phyloP scores from a whole-genome alignment of 2,888 invertebrate genomes.

The Dusona sp. region DNA sequence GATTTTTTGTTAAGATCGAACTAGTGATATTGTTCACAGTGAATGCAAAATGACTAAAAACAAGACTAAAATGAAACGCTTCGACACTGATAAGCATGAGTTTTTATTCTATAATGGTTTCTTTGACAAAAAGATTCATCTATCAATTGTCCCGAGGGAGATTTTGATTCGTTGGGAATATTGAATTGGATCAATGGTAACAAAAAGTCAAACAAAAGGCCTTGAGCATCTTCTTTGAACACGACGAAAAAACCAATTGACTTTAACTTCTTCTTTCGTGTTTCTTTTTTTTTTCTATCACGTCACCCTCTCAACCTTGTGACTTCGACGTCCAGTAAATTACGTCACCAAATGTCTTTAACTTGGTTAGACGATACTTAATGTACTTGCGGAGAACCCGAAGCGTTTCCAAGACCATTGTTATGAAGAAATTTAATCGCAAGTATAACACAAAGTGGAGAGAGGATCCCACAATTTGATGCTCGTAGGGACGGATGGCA shows the following conservation, averaged over 20 bases:
- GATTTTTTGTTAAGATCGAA: not conserved
- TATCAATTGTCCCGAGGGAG: too few species aligned
- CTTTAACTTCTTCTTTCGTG: slow-evolving; percentile 4
- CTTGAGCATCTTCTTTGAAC: slow-evolving; percentile 9
- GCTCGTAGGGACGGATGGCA: slow-evolving; percentile 51
- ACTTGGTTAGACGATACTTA: slow-evolving; percentile 40
- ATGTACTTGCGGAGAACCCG: slow-evolving; percentile 16
- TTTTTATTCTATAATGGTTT: not conserved
- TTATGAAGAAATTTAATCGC: slow-evolving; percentile 72
- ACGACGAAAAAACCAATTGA: not conserved
- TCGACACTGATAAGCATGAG: not conserved
- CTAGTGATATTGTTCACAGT: not conserved
- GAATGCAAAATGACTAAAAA: not conserved
- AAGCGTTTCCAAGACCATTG: slow-evolving; percentile 45
- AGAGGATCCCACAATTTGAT: slow-evolving; percentile 30
- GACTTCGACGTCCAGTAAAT: slow-evolving; percentile 22
- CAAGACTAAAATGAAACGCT: not conserved
- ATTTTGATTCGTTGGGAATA: not conserved
- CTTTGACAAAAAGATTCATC: not conserved
- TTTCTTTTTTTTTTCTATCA: slow-evolving; percentile 15
- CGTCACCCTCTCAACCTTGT: slow-evolving; percentile 2
- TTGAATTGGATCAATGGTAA: slow-evolving; percentile 12
- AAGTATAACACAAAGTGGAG: slow-evolving; percentile 68
- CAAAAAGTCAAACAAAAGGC: not conserved
- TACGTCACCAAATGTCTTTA: slow-evolving; percentile 43